Evolutionary conservation across 2,888 invertebrate species (phyloP).

Genomic region (Criorhina ranunculi): DNA sequence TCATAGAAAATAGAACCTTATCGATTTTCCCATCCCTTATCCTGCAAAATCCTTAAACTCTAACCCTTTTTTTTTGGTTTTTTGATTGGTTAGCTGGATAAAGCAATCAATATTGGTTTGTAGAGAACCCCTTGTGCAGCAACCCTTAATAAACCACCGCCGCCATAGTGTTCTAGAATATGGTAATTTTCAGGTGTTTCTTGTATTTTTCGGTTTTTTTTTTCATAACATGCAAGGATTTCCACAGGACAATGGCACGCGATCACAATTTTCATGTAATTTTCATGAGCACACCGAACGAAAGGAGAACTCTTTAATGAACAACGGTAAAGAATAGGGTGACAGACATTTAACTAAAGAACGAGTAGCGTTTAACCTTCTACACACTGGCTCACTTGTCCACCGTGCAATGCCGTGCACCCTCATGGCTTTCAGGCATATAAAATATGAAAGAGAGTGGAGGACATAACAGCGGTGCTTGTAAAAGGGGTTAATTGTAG

Average conservation of each 20-base stretch:
- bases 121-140: constrained; percentile 28
- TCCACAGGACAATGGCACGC: constrained; percentile 67
- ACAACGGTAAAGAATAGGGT: constrained; percentile 58
- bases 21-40: constrained; percentile 35
- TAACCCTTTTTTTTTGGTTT: constrained; percentile 35
- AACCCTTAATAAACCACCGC: constrained; percentile 2
- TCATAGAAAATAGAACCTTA: not conserved
- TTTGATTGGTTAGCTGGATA: constrained; percentile 5
- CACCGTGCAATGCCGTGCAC: not conserved
- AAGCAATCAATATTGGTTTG: not conserved
- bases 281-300: constrained; percentile 53
- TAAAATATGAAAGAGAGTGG: constrained; percentile 26
- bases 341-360: constrained; percentile 73
- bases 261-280: constrained; percentile 66
- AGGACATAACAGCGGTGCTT: constrained; percentile 41
- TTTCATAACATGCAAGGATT: constrained; percentile 52
- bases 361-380: constrained; percentile 69
- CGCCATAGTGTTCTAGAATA: constrained; percentile 34
- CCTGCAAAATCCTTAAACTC: not conserved
- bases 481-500: constrained; percentile 73
- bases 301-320: constrained; percentile 62
- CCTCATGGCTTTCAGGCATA: not conserved
- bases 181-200: constrained; percentile 69
- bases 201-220: constrained; percentile 20
- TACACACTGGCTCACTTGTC: not conserved